phyloP scores from a whole-genome alignment of 2,888 invertebrate species.

The Drosophila incognita region DNA sequence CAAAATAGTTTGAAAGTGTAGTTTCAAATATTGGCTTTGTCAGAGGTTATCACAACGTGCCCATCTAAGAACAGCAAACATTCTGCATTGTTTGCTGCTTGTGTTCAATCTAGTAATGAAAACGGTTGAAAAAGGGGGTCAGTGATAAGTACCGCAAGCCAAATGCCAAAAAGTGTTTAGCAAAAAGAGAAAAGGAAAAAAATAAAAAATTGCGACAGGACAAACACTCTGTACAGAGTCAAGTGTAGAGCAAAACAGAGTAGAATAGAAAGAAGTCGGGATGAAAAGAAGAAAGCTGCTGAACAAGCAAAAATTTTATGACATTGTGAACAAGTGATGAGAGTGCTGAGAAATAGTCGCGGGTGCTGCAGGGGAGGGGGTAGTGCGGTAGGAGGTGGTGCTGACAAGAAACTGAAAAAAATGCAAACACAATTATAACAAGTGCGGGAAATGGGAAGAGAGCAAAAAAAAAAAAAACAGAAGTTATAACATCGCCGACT shows the following conservation, averaged over 20 bases:
- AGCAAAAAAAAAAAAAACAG: constrained; percentile 25
- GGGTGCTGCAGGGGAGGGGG: background rate
- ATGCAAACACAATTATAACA: constrained; percentile 78
- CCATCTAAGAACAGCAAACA: constrained; percentile 52
- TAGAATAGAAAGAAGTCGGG: constrained; percentile 35
- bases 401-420: constrained; percentile 64
- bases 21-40: constrained; percentile 38
- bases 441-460: constrained; percentile 61
- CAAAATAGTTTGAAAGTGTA: constrained; percentile 8
- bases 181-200: background rate
- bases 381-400: background rate
- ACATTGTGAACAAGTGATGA: constrained; percentile 68
- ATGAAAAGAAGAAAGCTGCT: constrained; percentile 64
- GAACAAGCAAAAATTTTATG: constrained; percentile 77
- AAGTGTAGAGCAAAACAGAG: constrained; percentile 6
- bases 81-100: constrained; percentile 52
- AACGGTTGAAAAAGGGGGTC: constrained; percentile 16
- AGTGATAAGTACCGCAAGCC: constrained; percentile 63
- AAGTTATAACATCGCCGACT: constrained; percentile 25
- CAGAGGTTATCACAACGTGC: constrained; percentile 56
- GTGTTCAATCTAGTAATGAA: constrained; percentile 71
- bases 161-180: constrained; percentile 65
- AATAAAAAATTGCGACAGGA: constrained; percentile 23
- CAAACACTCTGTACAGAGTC: constrained; percentile 13
- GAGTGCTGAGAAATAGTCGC: constrained; percentile 11